Percentiles rank a stretch among this genome's conserved stretches.
These are phyloP conservation scores for Orthonychiurus folsomi DNA, from an alignment of 2,888 invertebrate species.

Conservation along the genomic window DNA sequence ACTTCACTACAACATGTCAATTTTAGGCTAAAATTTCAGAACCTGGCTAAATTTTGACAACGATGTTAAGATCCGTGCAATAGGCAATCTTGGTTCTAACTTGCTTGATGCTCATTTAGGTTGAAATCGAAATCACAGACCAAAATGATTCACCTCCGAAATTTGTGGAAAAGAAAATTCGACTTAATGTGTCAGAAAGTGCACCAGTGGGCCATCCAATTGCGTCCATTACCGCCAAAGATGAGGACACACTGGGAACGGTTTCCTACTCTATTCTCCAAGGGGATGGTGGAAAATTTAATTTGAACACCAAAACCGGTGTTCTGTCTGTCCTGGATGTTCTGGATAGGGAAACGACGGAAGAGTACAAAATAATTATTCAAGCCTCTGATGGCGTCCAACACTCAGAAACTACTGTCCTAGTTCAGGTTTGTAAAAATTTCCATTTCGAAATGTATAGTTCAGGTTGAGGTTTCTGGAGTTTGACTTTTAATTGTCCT, in stretches of 20 bases:
- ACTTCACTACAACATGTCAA: too few relatives aligned
- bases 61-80: too few relatives aligned
- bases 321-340: conserved; percentile 52
- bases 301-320: conserved; percentile 62
- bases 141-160: conserved; percentile 92
- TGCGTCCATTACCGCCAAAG: conserved; percentile 66
- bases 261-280: conserved; percentile 62
- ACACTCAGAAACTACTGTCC: conserved; percentile 51
- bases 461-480: too few relatives aligned
- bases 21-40: too few relatives aligned
- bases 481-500: neutral
- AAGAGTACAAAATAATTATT: conserved; percentile 66
- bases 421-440: conserved; percentile 5
- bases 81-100: too few relatives aligned
- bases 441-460: too few relatives aligned
- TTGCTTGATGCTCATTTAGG: too few relatives aligned
- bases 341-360: conserved; percentile 71
- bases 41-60: too few relatives aligned
- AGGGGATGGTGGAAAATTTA: conserved; percentile 48
- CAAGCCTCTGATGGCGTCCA: conserved; percentile 84
- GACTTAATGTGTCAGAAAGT: conserved; percentile 74
- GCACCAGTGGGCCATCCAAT: conserved; percentile 70
- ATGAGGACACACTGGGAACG: conserved; percentile 74
- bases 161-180: conserved; percentile 64
- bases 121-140: conserved; percentile 52